phyloP scores from a whole-genome alignment of 2,797 vertebrate genomes.

The Enteromius treurensis region DNA sequence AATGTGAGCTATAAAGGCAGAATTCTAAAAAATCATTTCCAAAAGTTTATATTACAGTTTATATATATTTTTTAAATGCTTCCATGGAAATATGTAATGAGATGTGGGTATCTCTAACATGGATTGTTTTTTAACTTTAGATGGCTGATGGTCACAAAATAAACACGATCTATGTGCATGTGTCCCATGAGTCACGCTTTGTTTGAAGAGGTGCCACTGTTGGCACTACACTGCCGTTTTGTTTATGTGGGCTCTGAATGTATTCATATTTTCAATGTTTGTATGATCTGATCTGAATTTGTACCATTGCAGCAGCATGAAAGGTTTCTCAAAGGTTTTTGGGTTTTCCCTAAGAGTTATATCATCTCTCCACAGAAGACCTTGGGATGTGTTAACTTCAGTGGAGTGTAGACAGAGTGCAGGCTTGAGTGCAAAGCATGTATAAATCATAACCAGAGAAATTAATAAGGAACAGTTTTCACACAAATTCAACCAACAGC shows the following conservation, averaged over 20 bases:
- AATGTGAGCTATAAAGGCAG: no score
- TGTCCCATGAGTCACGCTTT: not conserved
- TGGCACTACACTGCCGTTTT: not conserved
- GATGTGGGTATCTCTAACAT: not conserved
- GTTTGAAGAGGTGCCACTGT: constrained; percentile 6
- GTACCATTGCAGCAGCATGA: constrained; percentile 3
- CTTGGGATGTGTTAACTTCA: constrained; percentile 23
- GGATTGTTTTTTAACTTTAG: not conserved
- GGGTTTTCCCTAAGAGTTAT: not conserved
- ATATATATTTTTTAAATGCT: no score
- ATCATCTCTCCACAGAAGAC: constrained; percentile 3
- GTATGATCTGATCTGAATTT: constrained; percentile 29
- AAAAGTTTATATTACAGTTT: no score
- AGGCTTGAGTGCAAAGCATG: constrained; percentile 43
- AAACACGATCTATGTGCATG: not conserved
- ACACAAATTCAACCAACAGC: not conserved
- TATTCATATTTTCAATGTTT: not conserved
- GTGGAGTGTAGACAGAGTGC: constrained; percentile 16
- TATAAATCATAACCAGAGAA: constrained; percentile 50
- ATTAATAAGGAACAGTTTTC: constrained; percentile 38
- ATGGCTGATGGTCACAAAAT: constrained; percentile 18
- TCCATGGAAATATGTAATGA: not conserved
- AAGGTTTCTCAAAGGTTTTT: constrained; percentile 6
- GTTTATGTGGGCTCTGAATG: not conserved
- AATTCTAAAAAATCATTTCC: no score